phyloP scores from a whole-genome alignment of 2,113 vertebrate genomes.

The Anhinga rufa region DNA sequence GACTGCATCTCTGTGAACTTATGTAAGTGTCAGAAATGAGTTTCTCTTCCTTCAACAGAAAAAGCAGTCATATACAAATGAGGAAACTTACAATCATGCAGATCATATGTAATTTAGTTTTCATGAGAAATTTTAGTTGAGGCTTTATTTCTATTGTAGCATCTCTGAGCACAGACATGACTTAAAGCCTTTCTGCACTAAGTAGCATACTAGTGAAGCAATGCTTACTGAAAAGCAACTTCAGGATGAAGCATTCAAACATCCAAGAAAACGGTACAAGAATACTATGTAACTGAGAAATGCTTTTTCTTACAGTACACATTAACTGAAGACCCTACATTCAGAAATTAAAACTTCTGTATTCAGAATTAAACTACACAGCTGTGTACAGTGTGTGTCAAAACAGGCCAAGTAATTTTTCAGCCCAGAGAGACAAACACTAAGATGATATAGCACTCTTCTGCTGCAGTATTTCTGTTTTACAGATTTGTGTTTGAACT shows the following conservation, averaged over 20 bases:
- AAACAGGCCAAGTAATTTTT: neutral
- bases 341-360: neutral
- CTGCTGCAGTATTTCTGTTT: neutral
- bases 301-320: neutral
- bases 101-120: neutral
- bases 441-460: neutral
- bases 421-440: neutral
- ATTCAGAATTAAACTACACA: neutral
- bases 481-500: neutral
- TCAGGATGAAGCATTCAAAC: neutral
- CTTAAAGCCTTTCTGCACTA: neutral
- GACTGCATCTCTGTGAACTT: neutral
- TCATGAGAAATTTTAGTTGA: neutral
- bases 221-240: neutral
- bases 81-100: neutral
- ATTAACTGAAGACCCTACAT: neutral
- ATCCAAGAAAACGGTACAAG: neutral
- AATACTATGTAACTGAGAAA: neutral
- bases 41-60: neutral
- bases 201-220: neutral
- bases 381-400: neutral
- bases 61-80: neutral
- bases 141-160: neutral
- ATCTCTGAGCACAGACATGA: neutral
- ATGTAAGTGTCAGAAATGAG: neutral